Percentiles rank a stretch among this genome's conserved stretches.
Conservation (phyloP, 2,888 invertebrate species). For the Geotrupes spiniger region DNA sequence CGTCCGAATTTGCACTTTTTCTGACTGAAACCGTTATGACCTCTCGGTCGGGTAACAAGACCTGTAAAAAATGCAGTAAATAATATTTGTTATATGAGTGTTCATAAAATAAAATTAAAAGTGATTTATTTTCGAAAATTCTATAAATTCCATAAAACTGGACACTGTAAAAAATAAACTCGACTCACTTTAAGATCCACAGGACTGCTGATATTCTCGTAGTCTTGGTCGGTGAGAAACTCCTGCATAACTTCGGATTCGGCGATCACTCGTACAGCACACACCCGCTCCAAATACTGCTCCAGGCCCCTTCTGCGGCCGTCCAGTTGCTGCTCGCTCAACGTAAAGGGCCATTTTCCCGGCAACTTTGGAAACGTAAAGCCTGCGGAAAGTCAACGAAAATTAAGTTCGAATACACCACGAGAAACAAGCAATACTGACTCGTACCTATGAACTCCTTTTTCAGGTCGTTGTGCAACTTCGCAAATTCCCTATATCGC, state of each 20-base stretch:
- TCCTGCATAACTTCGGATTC: constrained; percentile 97
- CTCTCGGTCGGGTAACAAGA: constrained; percentile 87
- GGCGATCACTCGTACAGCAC: constrained; percentile 96
- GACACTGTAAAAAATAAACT: no score
- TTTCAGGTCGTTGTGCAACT: constrained; percentile 81
- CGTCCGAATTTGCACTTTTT: constrained; percentile 85
- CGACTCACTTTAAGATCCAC: constrained; percentile 68
- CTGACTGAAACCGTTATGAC: constrained; percentile 85
- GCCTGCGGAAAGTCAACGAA: no score
- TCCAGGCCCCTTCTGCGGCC: constrained; percentile 91
- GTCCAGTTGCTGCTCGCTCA: constrained; percentile 97
- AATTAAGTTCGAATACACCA: no score
- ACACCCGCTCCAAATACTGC: constrained; percentile 96
- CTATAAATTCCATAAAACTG: no score
- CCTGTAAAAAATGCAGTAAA: constrained; percentile 42
- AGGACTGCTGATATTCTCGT: constrained; percentile 64
- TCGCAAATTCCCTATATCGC: constrained; percentile 92
- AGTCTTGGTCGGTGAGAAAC: constrained; percentile 90
- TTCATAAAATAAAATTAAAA: constrained; percentile 7
- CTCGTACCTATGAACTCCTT: constrained; percentile 93
- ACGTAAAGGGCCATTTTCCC: constrained; percentile 96
- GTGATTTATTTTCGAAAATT: not conserved
- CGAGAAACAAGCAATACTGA: constrained; percentile 23
- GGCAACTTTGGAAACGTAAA: constrained; percentile 97
- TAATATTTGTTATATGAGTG: not conserved